A percentile compares a stretch with the other conserved stretches of the same genome.
phyloP scores from a whole-genome alignment of 2,113 vertebrate species.

The Columba janthina region DNA sequence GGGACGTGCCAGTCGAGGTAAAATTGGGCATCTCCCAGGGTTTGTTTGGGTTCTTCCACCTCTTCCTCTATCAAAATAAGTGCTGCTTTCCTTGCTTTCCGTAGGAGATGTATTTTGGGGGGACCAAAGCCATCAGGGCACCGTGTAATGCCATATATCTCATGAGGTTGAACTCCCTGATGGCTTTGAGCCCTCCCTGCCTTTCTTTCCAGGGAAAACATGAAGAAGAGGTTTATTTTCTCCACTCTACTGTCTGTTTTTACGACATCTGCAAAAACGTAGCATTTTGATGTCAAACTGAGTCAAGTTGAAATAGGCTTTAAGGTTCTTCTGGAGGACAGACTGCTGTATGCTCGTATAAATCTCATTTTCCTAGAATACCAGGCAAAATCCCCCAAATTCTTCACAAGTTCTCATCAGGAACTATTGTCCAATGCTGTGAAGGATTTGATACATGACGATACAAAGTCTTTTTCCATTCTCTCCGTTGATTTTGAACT shows the following conservation, averaged over 20 bases:
- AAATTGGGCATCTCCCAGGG: neutral
- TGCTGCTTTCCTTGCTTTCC: neutral
- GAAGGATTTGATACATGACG: neutral
- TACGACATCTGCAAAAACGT: neutral
- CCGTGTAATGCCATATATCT: fast-evolving
- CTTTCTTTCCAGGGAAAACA: neutral
- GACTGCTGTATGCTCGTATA: neutral
- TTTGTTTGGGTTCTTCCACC: neutral
- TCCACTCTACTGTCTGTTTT: neutral
- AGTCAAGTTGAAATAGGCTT: neutral
- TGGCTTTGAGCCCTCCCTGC: neutral
- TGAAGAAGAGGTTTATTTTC: neutral
- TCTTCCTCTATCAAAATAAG: fast-evolving
- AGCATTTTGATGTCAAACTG: neutral
- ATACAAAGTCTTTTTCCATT: neutral
- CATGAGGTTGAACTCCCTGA: neutral
- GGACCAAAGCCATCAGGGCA: neutral
- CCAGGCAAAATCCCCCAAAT: neutral
- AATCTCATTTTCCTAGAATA: neutral
- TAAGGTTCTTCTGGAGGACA: neutral
- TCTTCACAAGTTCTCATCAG: neutral
- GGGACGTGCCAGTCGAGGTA: constrained; percentile 95
- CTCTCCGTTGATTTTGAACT: neutral
- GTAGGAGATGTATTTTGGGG: neutral
- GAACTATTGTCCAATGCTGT: neutral